Percentiles rank a stretch among this genome's conserved stretches.
These are phyloP conservation scores for Chloromyia formosa DNA, from an alignment of 2,888 invertebrate species.

Conservation along the genomic window DNA sequence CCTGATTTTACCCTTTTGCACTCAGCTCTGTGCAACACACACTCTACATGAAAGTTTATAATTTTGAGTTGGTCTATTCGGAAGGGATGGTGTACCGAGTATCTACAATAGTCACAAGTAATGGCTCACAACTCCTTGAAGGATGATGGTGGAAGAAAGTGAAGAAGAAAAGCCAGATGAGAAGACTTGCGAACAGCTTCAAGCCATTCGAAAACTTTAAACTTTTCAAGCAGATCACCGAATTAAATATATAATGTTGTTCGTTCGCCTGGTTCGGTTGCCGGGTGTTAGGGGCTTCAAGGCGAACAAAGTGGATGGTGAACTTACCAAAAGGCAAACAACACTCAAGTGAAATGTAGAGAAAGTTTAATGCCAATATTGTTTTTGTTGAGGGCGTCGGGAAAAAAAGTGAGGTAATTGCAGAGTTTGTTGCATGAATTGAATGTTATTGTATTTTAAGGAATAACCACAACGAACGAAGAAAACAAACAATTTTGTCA, in stretches of 20 bases:
- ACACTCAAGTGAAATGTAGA: slow-evolving; percentile 6
- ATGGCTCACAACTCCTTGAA: slow-evolving; percentile 5
- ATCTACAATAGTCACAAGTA: slow-evolving; percentile 1
- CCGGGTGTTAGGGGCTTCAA: not conserved
- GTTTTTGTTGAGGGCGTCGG: slow-evolving; percentile 16
- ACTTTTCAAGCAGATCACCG: slow-evolving; percentile 34
- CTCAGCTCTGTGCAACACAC: not conserved
- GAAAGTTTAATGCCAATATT: slow-evolving; percentile 33
- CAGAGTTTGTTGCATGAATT: not conserved
- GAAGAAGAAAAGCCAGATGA: slow-evolving; percentile 15
- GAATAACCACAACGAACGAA: not conserved
- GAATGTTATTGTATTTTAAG: not conserved
- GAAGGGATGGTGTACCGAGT: not conserved
- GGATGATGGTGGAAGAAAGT: not conserved
- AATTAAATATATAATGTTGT: slow-evolving; percentile 24
- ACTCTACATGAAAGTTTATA: slow-evolving; percentile 13
- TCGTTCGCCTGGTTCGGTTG: not conserved
- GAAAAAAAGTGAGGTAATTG: slow-evolving; percentile 7
- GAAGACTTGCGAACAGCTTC: slow-evolving; percentile 28
- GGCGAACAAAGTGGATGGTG: not conserved
- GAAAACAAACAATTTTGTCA: too few relatives aligned
- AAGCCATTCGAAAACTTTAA: slow-evolving; percentile 28
- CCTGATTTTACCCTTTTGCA: not conserved
- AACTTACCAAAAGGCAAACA: not conserved
- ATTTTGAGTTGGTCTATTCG: slow-evolving; percentile 9